Evolutionary conservation across 1,140 invertebrate species (phyloP).

Genomic region (Temnothorax curvispinosus): DNA sequence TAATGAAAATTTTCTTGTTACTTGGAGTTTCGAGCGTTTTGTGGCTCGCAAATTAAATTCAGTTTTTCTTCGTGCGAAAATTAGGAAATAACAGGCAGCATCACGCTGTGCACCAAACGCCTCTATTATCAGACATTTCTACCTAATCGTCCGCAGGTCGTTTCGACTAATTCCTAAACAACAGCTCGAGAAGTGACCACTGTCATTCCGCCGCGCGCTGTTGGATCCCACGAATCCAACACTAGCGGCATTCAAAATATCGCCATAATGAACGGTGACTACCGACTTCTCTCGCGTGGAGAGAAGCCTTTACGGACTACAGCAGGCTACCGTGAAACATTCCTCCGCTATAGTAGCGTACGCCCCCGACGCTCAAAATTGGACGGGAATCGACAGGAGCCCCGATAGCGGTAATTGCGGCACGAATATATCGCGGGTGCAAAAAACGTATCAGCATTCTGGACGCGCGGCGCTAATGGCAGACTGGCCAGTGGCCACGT

Average conservation of each 20-base stretch:
- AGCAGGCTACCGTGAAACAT: slow-evolving; percentile 76
- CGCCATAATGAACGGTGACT: slow-evolving; percentile 77
- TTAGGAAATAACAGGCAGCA: neutral
- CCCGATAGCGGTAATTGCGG: slow-evolving; percentile 73
- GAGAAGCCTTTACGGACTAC: slow-evolving; percentile 55
- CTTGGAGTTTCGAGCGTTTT: neutral
- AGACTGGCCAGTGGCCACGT: slow-evolving; percentile 43
- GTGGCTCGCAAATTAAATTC: neutral
- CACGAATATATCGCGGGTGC: slow-evolving; percentile 68
- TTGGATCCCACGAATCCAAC: slow-evolving; percentile 31
- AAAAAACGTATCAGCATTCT: slow-evolving; percentile 77
- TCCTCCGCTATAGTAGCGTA: slow-evolving; percentile 73
- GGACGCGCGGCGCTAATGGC: slow-evolving; percentile 68
- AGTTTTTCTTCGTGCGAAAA: neutral
- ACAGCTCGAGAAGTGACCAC: neutral
- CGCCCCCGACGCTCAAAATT: slow-evolving; percentile 73
- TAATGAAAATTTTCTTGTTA: neutral
- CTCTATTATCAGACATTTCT: neutral
- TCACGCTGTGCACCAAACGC: neutral
- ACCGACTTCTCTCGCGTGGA: slow-evolving; percentile 66
- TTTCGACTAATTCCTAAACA: slow-evolving; percentile 27
- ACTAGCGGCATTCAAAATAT: slow-evolving; percentile 67
- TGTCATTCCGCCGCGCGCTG: slow-evolving; percentile 5
- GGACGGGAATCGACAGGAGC: slow-evolving; percentile 65
- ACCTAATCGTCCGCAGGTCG: neutral